Conservation (phyloP, 2,888 invertebrate species). For the Acrobasis suavella region DNA sequence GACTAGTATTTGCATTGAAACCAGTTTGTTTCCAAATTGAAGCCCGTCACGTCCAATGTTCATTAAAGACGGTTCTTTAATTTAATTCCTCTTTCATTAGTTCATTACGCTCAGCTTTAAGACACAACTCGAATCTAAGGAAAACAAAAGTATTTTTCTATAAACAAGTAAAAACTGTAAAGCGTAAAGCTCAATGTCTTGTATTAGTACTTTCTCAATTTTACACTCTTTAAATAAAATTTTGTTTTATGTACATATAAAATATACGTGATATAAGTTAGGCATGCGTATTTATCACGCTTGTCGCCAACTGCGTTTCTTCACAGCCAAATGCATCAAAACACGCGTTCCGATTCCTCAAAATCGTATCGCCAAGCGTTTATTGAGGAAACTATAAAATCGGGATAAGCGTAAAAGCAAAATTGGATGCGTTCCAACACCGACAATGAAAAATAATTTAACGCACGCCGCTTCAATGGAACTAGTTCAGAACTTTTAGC, state of each 20-base stretch:
- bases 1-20: background rate
- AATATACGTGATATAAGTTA: background rate
- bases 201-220: too few relatives aligned
- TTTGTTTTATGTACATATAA: too few relatives aligned
- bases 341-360: constrained; percentile 34
- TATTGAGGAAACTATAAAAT: constrained; percentile 79
- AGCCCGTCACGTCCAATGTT: constrained; percentile 16
- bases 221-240: too few relatives aligned
- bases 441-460: constrained; percentile 78
- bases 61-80: constrained; percentile 18
- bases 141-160: background rate
- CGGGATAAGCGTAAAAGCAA: constrained; percentile 77
- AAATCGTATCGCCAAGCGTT: constrained; percentile 66
- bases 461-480: constrained; percentile 49
- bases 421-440: constrained; percentile 70
- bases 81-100: constrained; percentile 21
- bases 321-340: constrained; percentile 5
- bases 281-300: background rate
- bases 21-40: background rate
- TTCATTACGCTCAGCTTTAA: constrained; percentile 17
- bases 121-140: constrained; percentile 3
- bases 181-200: too few relatives aligned
- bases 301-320: constrained; percentile 4
- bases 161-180: background rate
- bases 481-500: constrained; percentile 43